Evolutionary conservation across 2,113 vertebrate species (phyloP).

Genomic region (Indicator indicator): DNA sequence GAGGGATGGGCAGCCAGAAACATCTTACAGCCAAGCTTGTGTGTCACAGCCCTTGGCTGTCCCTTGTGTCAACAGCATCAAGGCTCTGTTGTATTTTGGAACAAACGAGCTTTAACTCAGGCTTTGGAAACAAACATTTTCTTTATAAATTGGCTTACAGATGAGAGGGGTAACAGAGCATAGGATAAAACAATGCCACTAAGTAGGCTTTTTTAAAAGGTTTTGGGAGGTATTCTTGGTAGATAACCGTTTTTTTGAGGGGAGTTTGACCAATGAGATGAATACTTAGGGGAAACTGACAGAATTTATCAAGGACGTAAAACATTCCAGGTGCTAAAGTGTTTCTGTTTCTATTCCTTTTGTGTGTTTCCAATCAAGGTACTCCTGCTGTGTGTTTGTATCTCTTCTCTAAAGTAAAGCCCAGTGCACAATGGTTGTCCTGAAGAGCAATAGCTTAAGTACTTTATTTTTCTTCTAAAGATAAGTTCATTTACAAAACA

Average conservation of each 20-base stretch:
- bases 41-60: not conserved
- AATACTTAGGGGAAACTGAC: not conserved
- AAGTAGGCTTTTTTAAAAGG: not conserved
- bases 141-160: conserved; percentile 18
- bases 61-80: not conserved
- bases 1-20: not conserved
- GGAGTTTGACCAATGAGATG: not conserved
- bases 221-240: not conserved
- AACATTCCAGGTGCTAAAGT: not conserved
- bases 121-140: conserved; percentile 33
- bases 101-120: conserved; percentile 31
- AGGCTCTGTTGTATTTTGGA: conserved; percentile 5
- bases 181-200: not conserved
- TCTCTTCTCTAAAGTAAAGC: conserved; percentile 15
- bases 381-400: not conserved
- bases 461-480: conserved; percentile 40
- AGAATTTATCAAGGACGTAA: not conserved
- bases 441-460: conserved; percentile 13
- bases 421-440: conserved; percentile 1
- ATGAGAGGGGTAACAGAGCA: not conserved
- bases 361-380: not conserved
- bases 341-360: not conserved
- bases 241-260: not conserved
- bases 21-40: not conserved
- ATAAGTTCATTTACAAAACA: conserved; percentile 51